These are phyloP conservation scores for Papilio xuthus DNA, from an alignment of 1,140 invertebrate genomes.

Conservation along the genomic window DNA sequence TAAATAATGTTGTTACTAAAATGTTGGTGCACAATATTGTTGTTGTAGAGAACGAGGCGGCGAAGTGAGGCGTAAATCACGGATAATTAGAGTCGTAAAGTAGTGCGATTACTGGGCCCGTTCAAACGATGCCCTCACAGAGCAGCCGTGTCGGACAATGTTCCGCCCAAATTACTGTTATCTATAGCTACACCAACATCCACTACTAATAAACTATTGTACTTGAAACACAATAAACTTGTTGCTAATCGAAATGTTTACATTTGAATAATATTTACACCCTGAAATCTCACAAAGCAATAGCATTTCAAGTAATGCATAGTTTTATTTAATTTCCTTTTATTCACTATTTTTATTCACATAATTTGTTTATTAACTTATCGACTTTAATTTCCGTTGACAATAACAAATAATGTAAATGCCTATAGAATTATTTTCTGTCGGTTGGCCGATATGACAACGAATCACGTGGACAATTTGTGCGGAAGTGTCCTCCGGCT, in stretches of 20 bases:
- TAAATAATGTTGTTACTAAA: no score
- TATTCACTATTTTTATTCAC: no score
- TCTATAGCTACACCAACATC: conserved; percentile 3
- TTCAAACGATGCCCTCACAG: not conserved
- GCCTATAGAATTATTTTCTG: not conserved
- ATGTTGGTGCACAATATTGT: no score
- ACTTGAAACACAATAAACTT: not conserved
- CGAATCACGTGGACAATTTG: not conserved
- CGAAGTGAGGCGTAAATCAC: not conserved
- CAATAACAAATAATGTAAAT: not conserved
- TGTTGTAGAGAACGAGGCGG: not conserved
- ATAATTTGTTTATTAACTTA: not conserved
- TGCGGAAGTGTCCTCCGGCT: not conserved
- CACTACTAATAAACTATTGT: not conserved
- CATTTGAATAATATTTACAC: no score
- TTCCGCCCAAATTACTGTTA: not conserved
- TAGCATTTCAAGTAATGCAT: no score
- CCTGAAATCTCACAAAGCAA: no score
- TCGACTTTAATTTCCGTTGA: not conserved
- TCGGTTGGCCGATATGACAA: not conserved
- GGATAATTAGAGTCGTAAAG: conserved; percentile 8
- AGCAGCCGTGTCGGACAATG: not conserved
- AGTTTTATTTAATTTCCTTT: no score
- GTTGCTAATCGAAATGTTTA: no score
- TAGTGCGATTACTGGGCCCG: not conserved